These are phyloP conservation scores for Frankliniella fusca DNA, from an alignment of 2,888 invertebrate species.

Conservation along the genomic window DNA sequence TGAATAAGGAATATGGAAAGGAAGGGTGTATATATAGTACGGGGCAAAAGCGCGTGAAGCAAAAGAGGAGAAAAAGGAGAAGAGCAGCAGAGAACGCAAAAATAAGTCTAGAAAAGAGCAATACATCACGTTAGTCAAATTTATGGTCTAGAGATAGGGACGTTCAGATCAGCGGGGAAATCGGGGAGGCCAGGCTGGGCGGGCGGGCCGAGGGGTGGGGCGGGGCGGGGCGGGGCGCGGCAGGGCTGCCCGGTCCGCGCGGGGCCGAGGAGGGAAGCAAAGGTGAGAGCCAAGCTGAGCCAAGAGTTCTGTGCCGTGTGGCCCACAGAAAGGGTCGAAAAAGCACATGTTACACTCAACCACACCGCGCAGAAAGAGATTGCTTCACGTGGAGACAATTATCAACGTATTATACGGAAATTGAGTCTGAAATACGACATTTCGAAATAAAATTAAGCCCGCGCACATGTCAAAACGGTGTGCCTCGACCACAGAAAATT, in stretches of 20 bases:
- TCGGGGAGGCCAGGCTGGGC: background rate
- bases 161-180: conserved; percentile 1
- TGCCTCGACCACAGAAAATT: too few species aligned
- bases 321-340: too few species aligned
- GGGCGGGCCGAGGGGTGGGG: background rate
- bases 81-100: background rate
- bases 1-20: background rate
- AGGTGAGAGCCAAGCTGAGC: background rate
- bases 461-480: too few species aligned
- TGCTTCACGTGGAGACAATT: too few species aligned
- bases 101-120: conserved; percentile 14
- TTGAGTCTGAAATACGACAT: too few species aligned
- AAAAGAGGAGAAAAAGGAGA: background rate
- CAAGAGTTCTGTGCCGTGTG: too few species aligned
- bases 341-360: too few species aligned
- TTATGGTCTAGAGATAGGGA: conserved; percentile 24
- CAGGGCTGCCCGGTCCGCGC: background rate
- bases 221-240: background rate
- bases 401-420: too few species aligned
- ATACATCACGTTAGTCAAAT: conserved; percentile 26
- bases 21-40: background rate
- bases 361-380: too few species aligned
- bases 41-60: too few species aligned
- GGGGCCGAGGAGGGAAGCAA: background rate
- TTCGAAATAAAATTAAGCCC: too few species aligned